phyloP scores from a whole-genome alignment of 2,113 vertebrate species.

The Gyps fulvus region DNA sequence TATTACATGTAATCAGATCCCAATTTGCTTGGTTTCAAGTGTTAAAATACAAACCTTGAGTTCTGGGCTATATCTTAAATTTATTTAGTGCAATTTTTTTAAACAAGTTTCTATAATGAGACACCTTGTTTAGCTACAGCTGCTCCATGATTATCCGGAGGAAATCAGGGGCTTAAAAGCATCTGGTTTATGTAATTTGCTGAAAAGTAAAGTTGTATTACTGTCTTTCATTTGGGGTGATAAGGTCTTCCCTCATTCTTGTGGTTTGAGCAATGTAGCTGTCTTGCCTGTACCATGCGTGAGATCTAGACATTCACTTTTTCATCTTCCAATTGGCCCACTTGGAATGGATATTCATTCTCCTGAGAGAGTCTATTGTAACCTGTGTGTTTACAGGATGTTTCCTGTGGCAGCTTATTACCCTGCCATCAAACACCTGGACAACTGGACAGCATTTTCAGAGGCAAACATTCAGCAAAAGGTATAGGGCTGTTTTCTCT shows the following conservation, averaged over 20 bases:
- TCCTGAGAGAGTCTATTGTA: not conserved
- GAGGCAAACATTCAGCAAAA: not conserved
- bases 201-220: not conserved
- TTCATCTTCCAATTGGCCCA: not conserved
- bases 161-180: constrained; percentile 14
- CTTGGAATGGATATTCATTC: not conserved
- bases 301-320: not conserved
- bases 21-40: not conserved
- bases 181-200: not conserved
- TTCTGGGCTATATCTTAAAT: not conserved
- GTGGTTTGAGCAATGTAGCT: not conserved
- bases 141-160: not conserved
- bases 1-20: not conserved
- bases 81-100: not conserved
- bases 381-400: not conserved
- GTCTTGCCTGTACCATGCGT: not conserved
- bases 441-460: not conserved
- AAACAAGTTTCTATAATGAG: not conserved
- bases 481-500: not conserved
- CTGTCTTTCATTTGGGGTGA: not conserved
- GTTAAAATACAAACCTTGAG: not conserved
- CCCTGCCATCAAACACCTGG: not conserved
- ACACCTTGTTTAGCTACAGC: constrained; percentile 8
- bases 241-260: not conserved
- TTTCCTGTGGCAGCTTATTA: not conserved